Percentiles rank a stretch among this genome's conserved stretches.
phyloP scores from a whole-genome alignment of 1,140 invertebrate species.

The Polypedilum vanderplanki region DNA sequence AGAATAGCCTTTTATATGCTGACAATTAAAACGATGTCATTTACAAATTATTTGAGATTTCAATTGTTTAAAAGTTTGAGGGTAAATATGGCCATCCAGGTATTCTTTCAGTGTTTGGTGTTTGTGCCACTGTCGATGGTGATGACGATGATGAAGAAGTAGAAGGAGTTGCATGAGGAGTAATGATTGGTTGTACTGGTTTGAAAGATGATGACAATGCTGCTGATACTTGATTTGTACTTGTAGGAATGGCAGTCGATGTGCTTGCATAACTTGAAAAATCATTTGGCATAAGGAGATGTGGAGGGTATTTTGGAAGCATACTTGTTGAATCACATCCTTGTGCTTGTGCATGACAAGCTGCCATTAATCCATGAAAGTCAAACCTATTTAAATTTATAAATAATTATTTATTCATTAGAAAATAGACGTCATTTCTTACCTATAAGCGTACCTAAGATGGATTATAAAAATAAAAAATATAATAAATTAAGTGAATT shows the following conservation, averaged over 20 bases:
- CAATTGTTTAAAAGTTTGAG: slow-evolving; percentile 2
- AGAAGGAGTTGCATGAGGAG: not conserved
- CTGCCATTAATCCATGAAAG: slow-evolving; percentile 75
- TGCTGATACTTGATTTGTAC: slow-evolving; percentile 6
- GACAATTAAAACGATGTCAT: not conserved
- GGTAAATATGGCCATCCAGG: not conserved
- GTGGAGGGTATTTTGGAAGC: slow-evolving; percentile 37
- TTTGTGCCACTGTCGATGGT: not conserved
- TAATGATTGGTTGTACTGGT: not conserved
- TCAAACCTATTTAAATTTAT: slow-evolving; percentile 71
- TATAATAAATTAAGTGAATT: too few species aligned
- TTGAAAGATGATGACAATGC: not conserved
- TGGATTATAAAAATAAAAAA: too few species aligned
- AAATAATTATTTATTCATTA: too few species aligned
- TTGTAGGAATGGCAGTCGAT: slow-evolving; percentile 4
- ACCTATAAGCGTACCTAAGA: too few species aligned
- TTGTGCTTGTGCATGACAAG: slow-evolving; percentile 71
- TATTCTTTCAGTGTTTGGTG: not conserved
- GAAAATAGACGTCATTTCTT: too few species aligned
- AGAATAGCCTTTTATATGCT: slow-evolving; percentile 1
- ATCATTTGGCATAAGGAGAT: slow-evolving; percentile 32
- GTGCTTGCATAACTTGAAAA: not conserved
- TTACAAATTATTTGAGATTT: slow-evolving; percentile 23
- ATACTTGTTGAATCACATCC: slow-evolving; percentile 40
- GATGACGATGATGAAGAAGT: not conserved